Percentiles rank a stretch among this genome's conserved stretches.
Evolutionary conservation across 2,888 invertebrate species (phyloP).

Genomic region (Eilema caniola): DNA sequence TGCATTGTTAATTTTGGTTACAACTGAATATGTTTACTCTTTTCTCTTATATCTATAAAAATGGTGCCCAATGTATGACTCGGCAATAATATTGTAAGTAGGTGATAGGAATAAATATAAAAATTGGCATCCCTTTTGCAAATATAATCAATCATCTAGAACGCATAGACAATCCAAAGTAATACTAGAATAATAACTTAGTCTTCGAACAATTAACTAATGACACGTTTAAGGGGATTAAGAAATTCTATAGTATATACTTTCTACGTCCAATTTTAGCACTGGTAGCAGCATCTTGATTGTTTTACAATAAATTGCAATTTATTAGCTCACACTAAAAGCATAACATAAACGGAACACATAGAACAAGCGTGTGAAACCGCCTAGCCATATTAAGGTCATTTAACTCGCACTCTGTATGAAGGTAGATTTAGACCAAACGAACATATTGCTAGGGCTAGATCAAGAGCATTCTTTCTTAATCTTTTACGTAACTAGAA

Average conservation of each 20-base stretch:
- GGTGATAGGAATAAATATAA: constrained; percentile 45
- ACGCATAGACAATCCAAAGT: constrained; percentile 35
- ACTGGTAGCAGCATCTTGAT: constrained; percentile 9
- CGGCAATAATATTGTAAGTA: constrained; percentile 70
- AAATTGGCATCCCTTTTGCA: constrained; percentile 44
- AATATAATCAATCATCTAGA: constrained; percentile 37
- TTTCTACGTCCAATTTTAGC: constrained; percentile 22
- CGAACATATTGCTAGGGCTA: too few species aligned
- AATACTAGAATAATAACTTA: constrained; percentile 34
- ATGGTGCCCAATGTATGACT: constrained; percentile 68
- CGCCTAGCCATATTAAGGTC: too few species aligned
- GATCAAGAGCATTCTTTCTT: too few species aligned
- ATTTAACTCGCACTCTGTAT: too few species aligned
- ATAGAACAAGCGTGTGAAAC: too few species aligned
- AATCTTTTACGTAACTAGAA: too few species aligned
- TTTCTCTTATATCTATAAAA: constrained; percentile 47
- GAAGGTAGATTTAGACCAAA: too few species aligned
- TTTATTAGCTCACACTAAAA: background rate
- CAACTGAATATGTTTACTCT: constrained; percentile 5
- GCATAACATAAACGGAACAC: too few species aligned
- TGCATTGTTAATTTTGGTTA: background rate
- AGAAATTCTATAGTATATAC: constrained; percentile 19
- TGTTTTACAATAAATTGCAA: constrained; percentile 12
- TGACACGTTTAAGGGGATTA: constrained; percentile 25
- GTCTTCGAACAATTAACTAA: constrained; percentile 29